Conservation (phyloP, 2,888 invertebrate genomes). For the Caenorhabditis japonica region DNA sequence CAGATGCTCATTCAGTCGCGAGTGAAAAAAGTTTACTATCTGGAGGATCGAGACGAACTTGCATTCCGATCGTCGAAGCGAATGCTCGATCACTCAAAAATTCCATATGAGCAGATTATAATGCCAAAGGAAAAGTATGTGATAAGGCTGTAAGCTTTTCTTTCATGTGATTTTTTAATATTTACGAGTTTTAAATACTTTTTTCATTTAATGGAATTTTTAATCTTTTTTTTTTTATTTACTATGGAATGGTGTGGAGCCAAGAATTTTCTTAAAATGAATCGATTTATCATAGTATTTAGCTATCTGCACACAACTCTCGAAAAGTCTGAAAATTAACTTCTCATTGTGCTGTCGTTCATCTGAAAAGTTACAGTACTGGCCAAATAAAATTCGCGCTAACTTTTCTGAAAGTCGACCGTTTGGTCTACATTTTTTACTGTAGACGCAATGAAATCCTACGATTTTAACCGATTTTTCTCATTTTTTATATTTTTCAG, state of each 20-base stretch:
- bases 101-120: conserved; percentile 32
- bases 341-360: no score
- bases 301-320: no score
- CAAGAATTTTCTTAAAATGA: no score
- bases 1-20: conserved; percentile 81
- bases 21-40: conserved; percentile 39
- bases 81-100: conserved; percentile 47
- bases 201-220: neutral
- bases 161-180: neutral
- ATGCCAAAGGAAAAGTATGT: conserved; percentile 19
- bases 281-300: no score
- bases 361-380: no score
- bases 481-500: no score
- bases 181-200: neutral
- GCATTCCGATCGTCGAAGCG: conserved; percentile 43
- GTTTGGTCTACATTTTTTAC: no score
- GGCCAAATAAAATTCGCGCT: no score
- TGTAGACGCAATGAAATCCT: no score
- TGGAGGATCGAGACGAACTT: conserved; percentile 51
- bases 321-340: no score
- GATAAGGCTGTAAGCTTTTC: conserved; percentile 10
- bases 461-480: no score
- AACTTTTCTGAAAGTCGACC: no score
- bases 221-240: neutral
- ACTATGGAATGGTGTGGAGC: neutral